These are phyloP conservation scores for Malurus splendens DNA, from an alignment of 2,797 vertebrate genomes.

Conservation along the genomic window DNA sequence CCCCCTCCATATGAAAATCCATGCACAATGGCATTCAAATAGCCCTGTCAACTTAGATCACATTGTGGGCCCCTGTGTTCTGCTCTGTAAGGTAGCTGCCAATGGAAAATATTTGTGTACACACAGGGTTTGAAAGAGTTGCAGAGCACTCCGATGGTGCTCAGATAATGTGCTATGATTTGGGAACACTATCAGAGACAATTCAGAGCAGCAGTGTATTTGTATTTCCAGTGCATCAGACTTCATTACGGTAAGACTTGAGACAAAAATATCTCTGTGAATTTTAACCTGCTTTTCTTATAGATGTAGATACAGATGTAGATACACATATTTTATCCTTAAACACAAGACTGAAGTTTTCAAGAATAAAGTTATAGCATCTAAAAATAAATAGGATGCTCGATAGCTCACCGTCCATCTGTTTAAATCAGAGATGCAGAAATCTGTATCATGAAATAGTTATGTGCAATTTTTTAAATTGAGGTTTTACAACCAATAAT, in stretches of 20 bases:
- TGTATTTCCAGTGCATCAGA: neutral
- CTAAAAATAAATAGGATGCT: neutral
- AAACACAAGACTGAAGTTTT: neutral
- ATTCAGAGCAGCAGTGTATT: neutral
- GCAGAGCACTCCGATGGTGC: neutral
- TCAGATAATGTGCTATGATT: neutral
- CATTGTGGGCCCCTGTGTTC: neutral
- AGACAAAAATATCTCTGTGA: neutral
- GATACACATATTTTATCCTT: neutral
- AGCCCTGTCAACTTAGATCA: neutral
- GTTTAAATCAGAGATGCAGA: neutral
- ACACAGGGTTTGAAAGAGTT: neutral
- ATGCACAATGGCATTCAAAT: neutral
- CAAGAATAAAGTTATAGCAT: neutral
- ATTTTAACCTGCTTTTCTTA: neutral
- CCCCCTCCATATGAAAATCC: neutral
- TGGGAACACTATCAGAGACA: neutral
- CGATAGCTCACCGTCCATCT: neutral
- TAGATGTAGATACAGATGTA: neutral
- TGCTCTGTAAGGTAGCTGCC: neutral
- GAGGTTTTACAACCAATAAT: neutral
- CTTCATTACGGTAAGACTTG: fast-evolving
- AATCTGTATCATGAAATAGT: neutral
- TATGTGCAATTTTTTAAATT: neutral
- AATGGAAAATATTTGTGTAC: neutral